Evolutionary conservation across 2,797 vertebrate genomes (phyloP).

Genomic region (Fringilla coelebs): DNA sequence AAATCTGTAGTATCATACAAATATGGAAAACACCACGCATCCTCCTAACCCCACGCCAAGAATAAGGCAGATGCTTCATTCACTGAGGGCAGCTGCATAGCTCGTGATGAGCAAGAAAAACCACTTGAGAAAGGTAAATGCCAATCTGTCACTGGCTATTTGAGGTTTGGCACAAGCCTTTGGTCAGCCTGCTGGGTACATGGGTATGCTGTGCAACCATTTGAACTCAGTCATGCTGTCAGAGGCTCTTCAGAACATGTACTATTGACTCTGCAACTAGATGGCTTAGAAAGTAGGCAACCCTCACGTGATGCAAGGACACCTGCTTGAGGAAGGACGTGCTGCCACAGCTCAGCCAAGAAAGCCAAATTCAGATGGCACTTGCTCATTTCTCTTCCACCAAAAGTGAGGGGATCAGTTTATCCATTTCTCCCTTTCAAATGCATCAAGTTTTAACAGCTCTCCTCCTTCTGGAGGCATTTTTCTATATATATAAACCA

Average conservation of each 20-base stretch:
- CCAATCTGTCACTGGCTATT: background rate
- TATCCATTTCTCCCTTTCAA: slow-evolving; percentile 55
- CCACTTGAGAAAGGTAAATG: background rate
- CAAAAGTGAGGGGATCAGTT: slow-evolving; percentile 42
- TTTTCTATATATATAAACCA: slow-evolving; percentile 69
- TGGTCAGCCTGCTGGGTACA: background rate
- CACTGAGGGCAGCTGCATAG: background rate
- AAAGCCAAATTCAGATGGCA: background rate
- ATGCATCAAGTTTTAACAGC: slow-evolving; percentile 60
- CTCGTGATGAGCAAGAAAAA: background rate
- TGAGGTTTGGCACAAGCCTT: background rate
- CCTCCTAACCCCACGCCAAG: background rate
- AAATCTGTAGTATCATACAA: background rate
- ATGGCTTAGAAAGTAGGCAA: background rate
- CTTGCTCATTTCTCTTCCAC: slow-evolving; percentile 27
- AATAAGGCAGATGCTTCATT: background rate
- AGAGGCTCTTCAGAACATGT: background rate
- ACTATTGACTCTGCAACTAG: background rate
- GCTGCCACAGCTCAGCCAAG: background rate
- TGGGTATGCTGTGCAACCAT: background rate
- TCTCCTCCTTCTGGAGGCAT: slow-evolving; percentile 65
- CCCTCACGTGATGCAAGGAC: background rate
- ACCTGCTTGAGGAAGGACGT: background rate
- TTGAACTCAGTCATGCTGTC: background rate
- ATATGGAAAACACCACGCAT: background rate